A percentile compares a stretch with the other conserved stretches of the same genome.
phyloP scores from a whole-genome alignment of 2,113 vertebrate genomes.

The Campylomormyrus numenius region DNA sequence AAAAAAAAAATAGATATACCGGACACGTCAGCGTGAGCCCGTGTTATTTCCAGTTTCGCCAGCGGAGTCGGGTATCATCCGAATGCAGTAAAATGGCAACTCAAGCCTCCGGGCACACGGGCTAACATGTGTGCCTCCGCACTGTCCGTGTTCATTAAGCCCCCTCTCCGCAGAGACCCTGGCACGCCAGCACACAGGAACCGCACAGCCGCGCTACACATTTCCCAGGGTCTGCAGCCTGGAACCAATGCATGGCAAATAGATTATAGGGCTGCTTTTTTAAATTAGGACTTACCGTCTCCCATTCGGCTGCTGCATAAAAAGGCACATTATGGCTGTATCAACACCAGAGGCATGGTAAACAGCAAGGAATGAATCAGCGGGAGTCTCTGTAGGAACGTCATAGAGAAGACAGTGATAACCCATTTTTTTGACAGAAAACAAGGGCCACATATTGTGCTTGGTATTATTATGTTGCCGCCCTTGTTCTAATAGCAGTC shows the following conservation, averaged over 20 bases:
- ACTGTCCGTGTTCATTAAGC: conserved; percentile 14
- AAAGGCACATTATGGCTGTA: background rate
- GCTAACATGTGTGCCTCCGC: background rate
- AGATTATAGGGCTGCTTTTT: conserved; percentile 18
- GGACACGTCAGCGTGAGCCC: background rate
- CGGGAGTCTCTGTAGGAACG: background rate
- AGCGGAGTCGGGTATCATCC: background rate
- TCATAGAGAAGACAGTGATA: background rate
- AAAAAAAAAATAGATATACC: conserved; percentile 12
- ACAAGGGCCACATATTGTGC: background rate
- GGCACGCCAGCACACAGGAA: background rate
- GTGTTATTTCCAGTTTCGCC: conserved; percentile 8
- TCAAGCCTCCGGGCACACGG: background rate
- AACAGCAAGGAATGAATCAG: background rate
- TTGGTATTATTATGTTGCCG: background rate
- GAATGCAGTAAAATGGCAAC: conserved; percentile 14
- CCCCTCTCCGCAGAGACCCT: background rate
- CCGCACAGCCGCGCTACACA: background rate
- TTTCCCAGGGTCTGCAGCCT: conserved; percentile 14
- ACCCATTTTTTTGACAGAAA: background rate
- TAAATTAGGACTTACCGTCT: conserved; percentile 9
- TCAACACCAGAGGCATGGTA: background rate
- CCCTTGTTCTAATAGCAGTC: background rate
- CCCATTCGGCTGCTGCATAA: background rate
- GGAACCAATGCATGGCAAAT: conserved; percentile 6